These are phyloP conservation scores for Brachionus asplanchnoidis DNA, from an alignment of 1,140 invertebrate species.

Conservation along the genomic window DNA sequence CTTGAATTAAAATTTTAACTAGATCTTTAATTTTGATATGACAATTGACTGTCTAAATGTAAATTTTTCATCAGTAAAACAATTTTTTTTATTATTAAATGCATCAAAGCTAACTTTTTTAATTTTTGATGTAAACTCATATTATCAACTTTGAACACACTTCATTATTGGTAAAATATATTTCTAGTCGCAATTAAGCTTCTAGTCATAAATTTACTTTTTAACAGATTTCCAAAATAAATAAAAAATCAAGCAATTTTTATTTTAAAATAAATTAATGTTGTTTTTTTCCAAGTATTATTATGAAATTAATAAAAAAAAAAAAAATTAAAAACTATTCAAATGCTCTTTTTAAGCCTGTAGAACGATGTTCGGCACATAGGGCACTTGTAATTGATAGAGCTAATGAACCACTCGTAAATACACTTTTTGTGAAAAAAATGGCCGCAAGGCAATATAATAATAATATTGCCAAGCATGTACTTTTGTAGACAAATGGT, in stretches of 20 bases:
- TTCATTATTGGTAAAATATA: too few relatives aligned
- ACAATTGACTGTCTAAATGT: too few relatives aligned
- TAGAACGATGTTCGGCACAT: slow-evolving; percentile 27
- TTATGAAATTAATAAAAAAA: not conserved
- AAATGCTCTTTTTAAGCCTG: slow-evolving; percentile 25
- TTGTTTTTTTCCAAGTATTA: not conserved
- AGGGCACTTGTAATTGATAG: slow-evolving; percentile 40
- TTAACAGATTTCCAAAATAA: not conserved
- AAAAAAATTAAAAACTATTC: not conserved
- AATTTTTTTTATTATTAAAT: too few relatives aligned
- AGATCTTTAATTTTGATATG: too few relatives aligned
- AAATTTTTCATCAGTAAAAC: too few relatives aligned
- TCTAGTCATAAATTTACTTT: not conserved
- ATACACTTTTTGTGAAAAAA: slow-evolving; percentile 38
- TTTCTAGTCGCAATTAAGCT: too few relatives aligned
- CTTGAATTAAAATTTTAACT: too few relatives aligned
- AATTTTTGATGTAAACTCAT: too few relatives aligned
- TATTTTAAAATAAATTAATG: not conserved
- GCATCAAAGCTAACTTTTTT: too few relatives aligned
- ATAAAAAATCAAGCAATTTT: not conserved
- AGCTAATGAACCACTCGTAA: slow-evolving; percentile 35
- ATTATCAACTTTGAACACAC: too few relatives aligned
- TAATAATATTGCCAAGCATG: not conserved
- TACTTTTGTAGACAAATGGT: slow-evolving; percentile 37
- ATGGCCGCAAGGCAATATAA: slow-evolving; percentile 34